Base-by-base conservation (phyloP, 1,140 invertebrate genomes). In the Parasteatoda tepidariorum region DNA sequence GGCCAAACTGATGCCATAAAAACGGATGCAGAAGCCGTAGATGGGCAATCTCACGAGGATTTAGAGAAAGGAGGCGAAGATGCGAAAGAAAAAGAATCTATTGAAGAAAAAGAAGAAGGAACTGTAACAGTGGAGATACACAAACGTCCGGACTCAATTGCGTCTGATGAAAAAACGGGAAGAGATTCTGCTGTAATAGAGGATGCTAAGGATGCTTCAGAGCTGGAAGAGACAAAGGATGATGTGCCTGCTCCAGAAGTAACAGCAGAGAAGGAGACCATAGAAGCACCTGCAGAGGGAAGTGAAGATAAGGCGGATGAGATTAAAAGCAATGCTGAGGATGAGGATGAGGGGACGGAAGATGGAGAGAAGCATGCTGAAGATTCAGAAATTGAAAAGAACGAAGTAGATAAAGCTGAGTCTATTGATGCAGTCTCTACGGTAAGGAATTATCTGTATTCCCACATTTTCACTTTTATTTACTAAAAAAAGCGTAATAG, bases 321-420 rank as follows among this genome's bases (percentile, higher is more conserved):
- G 15, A 5, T 28, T 7, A 18, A 34, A 24, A 3, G 18, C 2
- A 48, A 79, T 33, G 26, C n/a, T 33, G 31, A 57, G 18, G 15
- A 57, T 11, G 48, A 48, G 7, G 57, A 78, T 31, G 62, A 31
- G n/a, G 38, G 24, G 22, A 15, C 2, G n/a, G 31, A 48, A 30
- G 74, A 64, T 30, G 26, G 2, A 22, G 61, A 31, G 15, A 61
- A 78, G 22, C 26, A 31, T 18, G 30, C 15, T 3, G 28, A 31
- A 66, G 24, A 76, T 15, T 9, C 15, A 31, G 62, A 66, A 33
- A 48, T 48, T 48, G 38, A 48, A 41, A 75, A 41, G 57, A 75
- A 38, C 18, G 38, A 48, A 48, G 18, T 18, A 4, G 38, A 48
- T 48, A 48, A 48, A 48, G 38, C 9, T 18, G 9, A 48, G 9